Conservation (phyloP, 1,140 invertebrate species). For the Papilio machaon region DNA sequence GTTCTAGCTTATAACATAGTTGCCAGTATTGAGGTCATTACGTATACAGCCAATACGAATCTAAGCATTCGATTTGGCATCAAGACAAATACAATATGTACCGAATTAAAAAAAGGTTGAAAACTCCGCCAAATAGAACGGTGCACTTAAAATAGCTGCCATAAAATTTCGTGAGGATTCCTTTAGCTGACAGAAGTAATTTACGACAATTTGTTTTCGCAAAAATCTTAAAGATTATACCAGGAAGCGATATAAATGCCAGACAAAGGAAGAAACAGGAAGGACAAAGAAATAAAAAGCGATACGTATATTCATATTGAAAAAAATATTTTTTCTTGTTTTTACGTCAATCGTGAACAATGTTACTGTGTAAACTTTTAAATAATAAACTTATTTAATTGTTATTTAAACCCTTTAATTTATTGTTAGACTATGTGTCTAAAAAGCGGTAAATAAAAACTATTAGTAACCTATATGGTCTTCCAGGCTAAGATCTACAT, state of each 20-base stretch:
- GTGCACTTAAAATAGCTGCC: constrained; percentile 1
- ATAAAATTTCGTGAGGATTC: neutral
- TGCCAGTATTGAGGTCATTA: constrained; percentile 6
- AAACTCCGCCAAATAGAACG: constrained; percentile 3
- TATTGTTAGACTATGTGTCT: too few relatives aligned
- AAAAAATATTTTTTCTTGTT: too few relatives aligned
- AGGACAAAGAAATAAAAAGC: neutral
- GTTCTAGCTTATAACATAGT: neutral
- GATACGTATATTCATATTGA: neutral
- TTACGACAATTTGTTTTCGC: neutral
- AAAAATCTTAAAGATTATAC: neutral
- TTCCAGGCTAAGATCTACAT: too few relatives aligned
- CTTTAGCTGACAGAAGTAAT: neutral
- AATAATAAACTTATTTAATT: too few relatives aligned
- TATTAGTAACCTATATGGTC: too few relatives aligned
- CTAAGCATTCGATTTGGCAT: constrained; percentile 22
- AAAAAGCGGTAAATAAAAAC: too few relatives aligned
- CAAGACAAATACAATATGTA: constrained; percentile 19
- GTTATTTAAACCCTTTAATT: too few relatives aligned
- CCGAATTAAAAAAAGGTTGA: neutral
- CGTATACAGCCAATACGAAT: constrained; percentile 10
- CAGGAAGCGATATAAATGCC: neutral
- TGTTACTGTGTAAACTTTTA: too few relatives aligned
- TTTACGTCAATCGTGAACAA: too few relatives aligned
- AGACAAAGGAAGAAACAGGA: neutral